phyloP scores from a whole-genome alignment of 1,140 invertebrate species.

The Cataglyphis hispanica region DNA sequence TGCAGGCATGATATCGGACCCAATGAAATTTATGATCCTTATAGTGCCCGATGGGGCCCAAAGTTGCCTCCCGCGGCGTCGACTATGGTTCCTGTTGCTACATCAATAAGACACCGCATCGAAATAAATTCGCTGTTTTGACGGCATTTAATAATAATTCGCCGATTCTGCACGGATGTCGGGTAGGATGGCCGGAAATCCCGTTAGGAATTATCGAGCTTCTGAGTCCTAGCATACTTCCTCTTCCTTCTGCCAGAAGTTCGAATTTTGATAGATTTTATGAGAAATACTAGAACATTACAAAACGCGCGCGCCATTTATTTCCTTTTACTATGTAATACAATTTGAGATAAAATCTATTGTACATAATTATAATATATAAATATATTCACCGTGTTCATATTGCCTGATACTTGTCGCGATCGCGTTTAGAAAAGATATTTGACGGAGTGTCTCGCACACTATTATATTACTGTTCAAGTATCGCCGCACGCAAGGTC shows the following conservation, averaged over 20 bases:
- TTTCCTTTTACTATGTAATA: no score
- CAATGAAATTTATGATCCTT: conserved; percentile 83
- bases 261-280: not conserved
- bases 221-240: conserved; percentile 72
- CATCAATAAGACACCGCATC: conserved; percentile 83
- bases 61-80: conserved; percentile 79
- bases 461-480: no score
- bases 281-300: no score
- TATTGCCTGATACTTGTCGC: no score
- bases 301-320: no score
- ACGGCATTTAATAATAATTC: conserved; percentile 85
- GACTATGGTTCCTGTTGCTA: conserved; percentile 74
- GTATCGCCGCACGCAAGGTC: no score
- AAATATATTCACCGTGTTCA: no score
- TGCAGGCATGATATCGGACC: conserved; percentile 84
- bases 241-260: conserved; percentile 65
- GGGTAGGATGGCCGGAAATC: not conserved
- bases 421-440: no score
- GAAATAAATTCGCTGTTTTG: conserved; percentile 85
- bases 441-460: no score
- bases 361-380: no score
- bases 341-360: no score
- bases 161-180: conserved; percentile 73
- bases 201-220: conserved; percentile 76
- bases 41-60: conserved; percentile 76